Percentiles rank a stretch among this genome's conserved stretches.
phyloP scores from a whole-genome alignment of 2,113 vertebrate genomes.

The Bos javanicus region DNA sequence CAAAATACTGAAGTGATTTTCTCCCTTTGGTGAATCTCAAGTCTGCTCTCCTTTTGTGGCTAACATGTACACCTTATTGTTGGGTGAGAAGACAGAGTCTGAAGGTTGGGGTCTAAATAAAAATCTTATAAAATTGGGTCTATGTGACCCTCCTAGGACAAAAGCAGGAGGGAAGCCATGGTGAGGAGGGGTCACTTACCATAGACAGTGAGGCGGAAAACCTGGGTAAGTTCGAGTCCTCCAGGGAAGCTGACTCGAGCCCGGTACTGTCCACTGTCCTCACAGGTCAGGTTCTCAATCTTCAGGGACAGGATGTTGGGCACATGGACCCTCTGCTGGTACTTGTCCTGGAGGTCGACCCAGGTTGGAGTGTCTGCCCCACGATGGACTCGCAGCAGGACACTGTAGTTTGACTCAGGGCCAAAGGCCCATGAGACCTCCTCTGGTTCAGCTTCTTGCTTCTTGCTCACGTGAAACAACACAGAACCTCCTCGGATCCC shows the following conservation, averaged over 20 bases:
- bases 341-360: background rate
- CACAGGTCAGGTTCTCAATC: background rate
- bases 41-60: background rate
- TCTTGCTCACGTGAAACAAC: rapidly evolving
- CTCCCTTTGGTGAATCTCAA: background rate
- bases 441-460: rapidly evolving
- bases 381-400: rapidly evolving
- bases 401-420: rapidly evolving
- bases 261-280: background rate
- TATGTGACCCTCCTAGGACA: background rate
- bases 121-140: background rate
- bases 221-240: rapidly evolving
- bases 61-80: no score
- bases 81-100: background rate
- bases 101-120: background rate
- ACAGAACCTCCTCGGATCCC: background rate
- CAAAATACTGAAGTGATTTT: background rate
- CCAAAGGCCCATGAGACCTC: rapidly evolving
- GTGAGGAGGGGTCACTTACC: background rate
- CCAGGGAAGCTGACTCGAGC: rapidly evolving
- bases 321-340: background rate
- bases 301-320: background rate
- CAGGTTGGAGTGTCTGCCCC: rapidly evolving
- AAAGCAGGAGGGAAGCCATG: background rate
- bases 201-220: background rate